Conservation (phyloP, 1,140 invertebrate genomes). For the Calosoma granatense region DNA sequence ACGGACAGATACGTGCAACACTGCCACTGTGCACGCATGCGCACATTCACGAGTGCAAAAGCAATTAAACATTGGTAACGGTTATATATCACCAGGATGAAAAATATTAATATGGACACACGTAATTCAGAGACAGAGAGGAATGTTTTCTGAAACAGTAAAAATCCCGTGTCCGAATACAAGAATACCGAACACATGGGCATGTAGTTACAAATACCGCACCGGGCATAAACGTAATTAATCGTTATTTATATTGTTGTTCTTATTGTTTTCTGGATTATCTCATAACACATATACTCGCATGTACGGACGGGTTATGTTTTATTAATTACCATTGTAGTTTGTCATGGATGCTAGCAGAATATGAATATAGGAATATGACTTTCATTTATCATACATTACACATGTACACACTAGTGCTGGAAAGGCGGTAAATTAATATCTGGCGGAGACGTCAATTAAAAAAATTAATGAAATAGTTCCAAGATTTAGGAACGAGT, state of each 20-base stretch:
- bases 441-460: background rate
- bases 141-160: slow-evolving; percentile 1
- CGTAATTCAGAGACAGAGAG: slow-evolving; percentile 5
- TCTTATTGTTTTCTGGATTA: too few species aligned
- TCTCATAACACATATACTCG: too few species aligned
- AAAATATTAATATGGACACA: slow-evolving; percentile 7
- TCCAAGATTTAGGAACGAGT: background rate
- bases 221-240: background rate
- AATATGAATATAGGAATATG: background rate
- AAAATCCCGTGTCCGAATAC: background rate
- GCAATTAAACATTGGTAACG: slow-evolving; percentile 1
- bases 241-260: slow-evolving; percentile 2
- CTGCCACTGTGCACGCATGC: background rate
- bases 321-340: slow-evolving; percentile 1
- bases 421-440: background rate
- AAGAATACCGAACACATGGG: too few species aligned
- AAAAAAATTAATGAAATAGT: background rate
- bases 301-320: background rate
- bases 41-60: background rate
- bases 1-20: background rate
- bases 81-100: background rate
- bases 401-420: background rate
- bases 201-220: background rate
- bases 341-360: background rate
- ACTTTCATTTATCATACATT: background rate